These are phyloP conservation scores for Procavia capensis DNA, from an alignment of 2,113 vertebrate species.

Conservation along the genomic window DNA sequence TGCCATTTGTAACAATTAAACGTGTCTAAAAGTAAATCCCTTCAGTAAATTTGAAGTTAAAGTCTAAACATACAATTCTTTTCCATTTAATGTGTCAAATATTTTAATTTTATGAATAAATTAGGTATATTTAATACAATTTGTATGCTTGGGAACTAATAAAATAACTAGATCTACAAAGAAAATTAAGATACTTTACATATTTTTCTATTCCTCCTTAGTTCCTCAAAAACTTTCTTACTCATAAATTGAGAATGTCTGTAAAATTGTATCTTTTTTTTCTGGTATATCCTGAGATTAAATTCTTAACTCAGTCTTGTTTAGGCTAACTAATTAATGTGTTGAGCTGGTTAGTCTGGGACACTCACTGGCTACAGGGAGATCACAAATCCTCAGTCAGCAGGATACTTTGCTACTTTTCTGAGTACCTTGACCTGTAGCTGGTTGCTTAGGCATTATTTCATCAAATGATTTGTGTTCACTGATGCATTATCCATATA, in stretches of 20 bases:
- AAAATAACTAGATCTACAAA: neutral
- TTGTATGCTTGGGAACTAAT: neutral
- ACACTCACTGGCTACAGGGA: neutral
- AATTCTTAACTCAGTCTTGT: neutral
- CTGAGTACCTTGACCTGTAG: neutral
- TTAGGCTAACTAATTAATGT: neutral
- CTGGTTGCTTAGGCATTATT: neutral
- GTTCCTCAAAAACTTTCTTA: neutral
- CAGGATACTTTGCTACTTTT: neutral
- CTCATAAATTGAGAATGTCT: neutral
- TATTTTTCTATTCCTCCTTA: neutral
- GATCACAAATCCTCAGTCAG: rapidly evolving
- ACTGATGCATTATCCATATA: neutral
- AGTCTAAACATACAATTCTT: neutral
- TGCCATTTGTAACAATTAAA: conserved; percentile 22
- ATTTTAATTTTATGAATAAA: conserved; percentile 19
- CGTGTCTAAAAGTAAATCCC: neutral
- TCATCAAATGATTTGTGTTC: neutral
- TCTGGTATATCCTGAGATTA: neutral
- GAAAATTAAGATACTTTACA: neutral
- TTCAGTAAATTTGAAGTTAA: conserved; percentile 10
- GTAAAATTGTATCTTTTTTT: neutral
- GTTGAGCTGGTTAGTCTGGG: neutral
- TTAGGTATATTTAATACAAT: neutral
- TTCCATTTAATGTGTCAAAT: neutral